Conservation (phyloP, 2,888 invertebrate species). For the Stictocephala bisonia region DNA sequence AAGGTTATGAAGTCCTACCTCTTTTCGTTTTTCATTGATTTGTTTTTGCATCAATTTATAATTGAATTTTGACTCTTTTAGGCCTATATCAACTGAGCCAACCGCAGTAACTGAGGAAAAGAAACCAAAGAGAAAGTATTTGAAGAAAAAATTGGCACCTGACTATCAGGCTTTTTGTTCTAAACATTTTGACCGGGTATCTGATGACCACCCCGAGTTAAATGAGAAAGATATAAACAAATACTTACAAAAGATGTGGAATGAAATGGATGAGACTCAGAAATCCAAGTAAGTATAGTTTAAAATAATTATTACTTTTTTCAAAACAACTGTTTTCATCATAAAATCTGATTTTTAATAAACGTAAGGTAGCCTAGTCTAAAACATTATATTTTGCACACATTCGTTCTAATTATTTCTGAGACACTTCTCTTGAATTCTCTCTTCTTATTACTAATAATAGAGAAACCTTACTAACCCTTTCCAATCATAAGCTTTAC, state of each 20-base stretch:
- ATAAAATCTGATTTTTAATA: too few species aligned
- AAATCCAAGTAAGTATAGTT: slow-evolving; percentile 51
- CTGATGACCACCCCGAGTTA: slow-evolving; percentile 67
- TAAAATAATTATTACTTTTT: too few species aligned
- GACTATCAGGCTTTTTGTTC: slow-evolving; percentile 47
- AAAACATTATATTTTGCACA: neutral
- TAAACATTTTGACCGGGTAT: slow-evolving; percentile 50
- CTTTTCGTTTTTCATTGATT: too few species aligned
- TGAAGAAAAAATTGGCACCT: slow-evolving; percentile 40
- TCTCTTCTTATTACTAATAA: too few species aligned
- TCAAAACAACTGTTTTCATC: too few species aligned
- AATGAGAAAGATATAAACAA: slow-evolving; percentile 56
- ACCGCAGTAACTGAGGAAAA: slow-evolving; percentile 8
- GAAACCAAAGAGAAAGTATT: slow-evolving; percentile 43
- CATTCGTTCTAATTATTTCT: neutral
- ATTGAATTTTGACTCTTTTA: neutral
- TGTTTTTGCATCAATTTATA: neutral
- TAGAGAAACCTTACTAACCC: too few species aligned
- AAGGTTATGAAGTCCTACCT: too few species aligned
- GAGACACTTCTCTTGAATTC: too few species aligned
- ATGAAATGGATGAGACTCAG: slow-evolving; percentile 52
- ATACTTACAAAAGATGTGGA: slow-evolving; percentile 55
- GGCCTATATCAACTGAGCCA: neutral
- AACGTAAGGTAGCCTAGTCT: too few species aligned
- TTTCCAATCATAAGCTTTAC: too few species aligned